Evolutionary conservation across 2,797 vertebrate species (phyloP), one percentile per base, ranked within the genome.

Genomic region (Sparidentex hasta): DNA sequence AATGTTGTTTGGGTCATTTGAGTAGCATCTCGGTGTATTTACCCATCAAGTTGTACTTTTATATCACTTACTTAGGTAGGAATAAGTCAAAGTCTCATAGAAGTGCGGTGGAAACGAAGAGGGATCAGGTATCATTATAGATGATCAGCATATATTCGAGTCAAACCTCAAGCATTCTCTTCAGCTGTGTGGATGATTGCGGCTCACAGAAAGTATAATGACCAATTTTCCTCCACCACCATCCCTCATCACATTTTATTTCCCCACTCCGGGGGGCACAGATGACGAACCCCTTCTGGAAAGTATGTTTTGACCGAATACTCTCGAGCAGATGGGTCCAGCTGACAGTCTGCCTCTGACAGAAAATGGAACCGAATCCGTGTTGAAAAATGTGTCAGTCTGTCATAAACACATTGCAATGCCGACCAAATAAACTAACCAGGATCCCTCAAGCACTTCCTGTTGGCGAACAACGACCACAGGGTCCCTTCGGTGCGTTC

Each of bases 381-480:
- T 71, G 52, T 66, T 81, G 50, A 66, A 85, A 81, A 79, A 75
- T 46, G 44, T 78, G 75, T 85, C 61, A 78, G 65, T 87, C 51
- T 77, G 71, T 86, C 78, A 86, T 65, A 82, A 90, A 83, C 64
- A 84, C 70, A 83, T 79, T 86, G 74, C 78, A 64, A 3, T 50
- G 55, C 61, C 52, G 59, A 83, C 86, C 76, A 88, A 75, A 68
- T 43, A 80, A 83, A 85, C 55, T 46, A 67, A 73, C 65, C 52
- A n/a, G 54, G 55, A 74, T 79, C 55, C 58, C 51, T 8, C 27
- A 61, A 80, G 65, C 33, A 71, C 59, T 74, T 91, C 76, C 81
- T 84, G 63, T 87, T 87, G 74, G 81, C 71, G 38, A 83, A 78
- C 56, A 63, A 44, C 14, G 80, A 62, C 76, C 74, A 44, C 67